Evolutionary conservation across 2,797 vertebrate species (phyloP), one percentile per base, ranked within the genome.

Genomic region (Tadarida brasiliensis): DNA sequence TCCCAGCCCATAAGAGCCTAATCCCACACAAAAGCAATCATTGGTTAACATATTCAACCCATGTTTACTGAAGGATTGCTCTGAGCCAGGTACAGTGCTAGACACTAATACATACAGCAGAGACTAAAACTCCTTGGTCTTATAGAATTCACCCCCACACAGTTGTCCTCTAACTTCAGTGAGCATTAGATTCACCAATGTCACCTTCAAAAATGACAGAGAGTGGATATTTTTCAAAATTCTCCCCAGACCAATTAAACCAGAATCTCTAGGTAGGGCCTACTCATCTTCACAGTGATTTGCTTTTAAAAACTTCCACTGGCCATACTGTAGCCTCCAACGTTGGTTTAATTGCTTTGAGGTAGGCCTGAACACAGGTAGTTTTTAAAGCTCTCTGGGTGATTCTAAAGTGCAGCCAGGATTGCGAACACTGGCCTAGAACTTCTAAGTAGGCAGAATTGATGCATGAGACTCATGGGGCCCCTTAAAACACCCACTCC

Each of bases 321-420:
- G 54, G n/a, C 67, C 44, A 82, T 47, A n/a, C 17, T 19, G 86
- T 12, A 56, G 39, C n/a, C 82, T 90, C 35, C 26, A 44, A 91
- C 78, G 63, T 24, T 81, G 24, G 56, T 57, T 90, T 82, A n/a
- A 78, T 93, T 67, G 61, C 65, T 51, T 71, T 51, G 33, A 7
- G 35, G 89, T 74, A 47, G 44, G 65, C 9, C 54, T 57, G 15
- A 44, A 26, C 30, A 30, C 30, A 76, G 74, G 59, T 44, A 56
- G 57, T 47, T 87, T 93, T 88, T 88, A 96, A 47, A 78, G 33
- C 54, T 95, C 78, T 92, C 94, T 10, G 6, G 51, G 11, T 70
- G 86, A 39, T 67, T 87, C n/a, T 71, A 65, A 95, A 93, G 17
- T 28, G 17, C 17, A 93, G 3, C 12, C 33, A 49, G 47, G 28